Evolutionary conservation across 2,888 invertebrate genomes (phyloP).

Genomic region (Parnassius mnemosyne): DNA sequence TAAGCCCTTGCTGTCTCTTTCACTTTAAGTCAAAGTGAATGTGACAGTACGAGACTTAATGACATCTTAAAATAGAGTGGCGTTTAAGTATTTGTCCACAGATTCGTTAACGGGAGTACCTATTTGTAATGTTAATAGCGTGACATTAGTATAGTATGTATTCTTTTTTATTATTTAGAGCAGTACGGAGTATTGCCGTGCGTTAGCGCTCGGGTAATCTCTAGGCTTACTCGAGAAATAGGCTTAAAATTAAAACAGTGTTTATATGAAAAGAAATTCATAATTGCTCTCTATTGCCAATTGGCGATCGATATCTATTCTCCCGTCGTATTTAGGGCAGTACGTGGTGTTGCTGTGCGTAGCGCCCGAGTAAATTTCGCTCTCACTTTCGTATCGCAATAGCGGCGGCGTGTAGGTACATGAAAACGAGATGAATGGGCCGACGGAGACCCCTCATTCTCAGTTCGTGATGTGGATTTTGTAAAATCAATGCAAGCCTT

Average conservation of each 20-base stretch:
- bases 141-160: too few species aligned
- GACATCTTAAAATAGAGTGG: too few species aligned
- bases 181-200: slow-evolving; percentile 52
- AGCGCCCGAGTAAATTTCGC: slow-evolving; percentile 74
- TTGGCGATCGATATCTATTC: slow-evolving; percentile 57
- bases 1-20: too few species aligned
- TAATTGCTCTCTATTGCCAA: slow-evolving; percentile 35
- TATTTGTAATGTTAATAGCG: too few species aligned
- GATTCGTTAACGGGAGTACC: too few species aligned
- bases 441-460: slow-evolving; percentile 73
- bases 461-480: slow-evolving; percentile 73
- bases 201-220: slow-evolving; percentile 65
- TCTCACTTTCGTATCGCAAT: slow-evolving; percentile 78
- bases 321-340: slow-evolving; percentile 61
- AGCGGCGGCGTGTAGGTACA: slow-evolving; percentile 64
- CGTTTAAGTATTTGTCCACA: too few species aligned
- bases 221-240: too few species aligned
- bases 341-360: slow-evolving; percentile 55
- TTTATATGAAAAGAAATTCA: slow-evolving; percentile 25
- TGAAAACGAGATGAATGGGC: slow-evolving; percentile 79
- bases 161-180: slow-evolving; percentile 51
- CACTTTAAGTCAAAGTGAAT: too few species aligned
- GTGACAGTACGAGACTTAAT: too few species aligned
- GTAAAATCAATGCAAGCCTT: slow-evolving; percentile 74
- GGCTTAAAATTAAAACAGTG: not conserved